Percentiles rank a stretch among this genome's conserved stretches.
phyloP scores from a whole-genome alignment of 2,113 vertebrate genomes.

The Esox niger region DNA sequence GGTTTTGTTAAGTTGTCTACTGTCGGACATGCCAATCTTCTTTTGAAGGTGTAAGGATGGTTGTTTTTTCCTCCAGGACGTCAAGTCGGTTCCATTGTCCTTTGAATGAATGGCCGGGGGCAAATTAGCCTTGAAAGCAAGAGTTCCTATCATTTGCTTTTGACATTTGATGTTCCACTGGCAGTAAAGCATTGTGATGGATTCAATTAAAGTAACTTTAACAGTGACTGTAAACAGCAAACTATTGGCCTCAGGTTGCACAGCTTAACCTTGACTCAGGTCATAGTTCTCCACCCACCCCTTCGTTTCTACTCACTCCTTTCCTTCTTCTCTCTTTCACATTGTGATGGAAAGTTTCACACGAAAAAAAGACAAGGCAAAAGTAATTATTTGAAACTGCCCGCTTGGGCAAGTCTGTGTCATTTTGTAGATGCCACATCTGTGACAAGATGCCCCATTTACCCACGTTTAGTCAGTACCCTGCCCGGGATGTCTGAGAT shows the following conservation, averaged over 20 bases:
- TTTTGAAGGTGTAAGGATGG: not conserved
- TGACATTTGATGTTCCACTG: slow-evolving; percentile 36
- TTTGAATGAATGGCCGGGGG: not conserved
- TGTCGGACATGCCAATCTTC: no score
- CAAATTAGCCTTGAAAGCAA: slow-evolving; percentile 36
- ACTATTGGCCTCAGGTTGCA: slow-evolving; percentile 26
- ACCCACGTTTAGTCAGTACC: no score
- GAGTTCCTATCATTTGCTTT: slow-evolving; percentile 38
- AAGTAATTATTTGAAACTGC: no score
- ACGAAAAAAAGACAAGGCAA: slow-evolving; percentile 15
- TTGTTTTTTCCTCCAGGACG: not conserved
- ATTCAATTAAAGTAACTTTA: slow-evolving; percentile 31
- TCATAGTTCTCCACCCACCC: not conserved
- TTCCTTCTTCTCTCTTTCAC: not conserved
- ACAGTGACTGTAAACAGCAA: slow-evolving; percentile 32
- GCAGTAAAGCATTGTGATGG: slow-evolving; percentile 33
- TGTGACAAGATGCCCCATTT: no score
- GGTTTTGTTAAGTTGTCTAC: not conserved
- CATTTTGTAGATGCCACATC: no score
- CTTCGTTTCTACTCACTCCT: slow-evolving; percentile 1
- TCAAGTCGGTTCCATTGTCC: not conserved
- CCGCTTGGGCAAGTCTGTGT: no score
- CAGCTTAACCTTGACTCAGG: slow-evolving; percentile 35
- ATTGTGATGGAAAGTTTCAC: not conserved
- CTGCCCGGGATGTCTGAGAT: no score